phyloP scores from a whole-genome alignment of 2,113 vertebrate genomes.

The Gobiocypris rarus region DNA sequence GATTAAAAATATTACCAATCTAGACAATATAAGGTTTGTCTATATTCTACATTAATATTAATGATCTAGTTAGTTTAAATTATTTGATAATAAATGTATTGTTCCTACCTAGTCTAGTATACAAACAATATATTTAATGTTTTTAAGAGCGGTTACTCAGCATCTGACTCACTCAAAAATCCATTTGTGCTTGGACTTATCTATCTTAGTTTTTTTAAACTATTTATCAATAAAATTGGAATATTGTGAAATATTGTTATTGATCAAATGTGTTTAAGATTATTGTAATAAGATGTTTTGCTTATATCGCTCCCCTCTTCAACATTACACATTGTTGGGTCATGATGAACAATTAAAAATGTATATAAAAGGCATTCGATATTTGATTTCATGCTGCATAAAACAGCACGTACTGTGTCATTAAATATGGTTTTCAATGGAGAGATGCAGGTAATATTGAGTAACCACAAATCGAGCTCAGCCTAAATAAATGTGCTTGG shows the following conservation, averaged over 20 bases:
- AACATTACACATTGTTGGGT: not conserved
- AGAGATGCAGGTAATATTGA: not conserved
- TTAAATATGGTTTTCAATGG: not conserved
- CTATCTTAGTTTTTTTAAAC: too few relatives aligned
- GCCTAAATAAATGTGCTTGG: constrained; percentile 7
- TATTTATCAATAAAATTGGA: not conserved
- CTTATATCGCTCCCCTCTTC: not conserved
- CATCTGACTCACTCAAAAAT: too few relatives aligned
- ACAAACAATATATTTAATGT: too few relatives aligned
- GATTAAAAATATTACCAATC: too few relatives aligned
- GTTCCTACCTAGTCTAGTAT: too few relatives aligned
- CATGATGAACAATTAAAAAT: not conserved
- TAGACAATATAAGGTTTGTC: too few relatives aligned
- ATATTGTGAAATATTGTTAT: not conserved
- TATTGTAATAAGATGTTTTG: not conserved
- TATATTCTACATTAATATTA: too few relatives aligned
- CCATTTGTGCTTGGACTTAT: too few relatives aligned
- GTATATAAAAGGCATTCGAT: not conserved
- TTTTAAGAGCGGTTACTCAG: too few relatives aligned
- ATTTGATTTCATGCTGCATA: not conserved
- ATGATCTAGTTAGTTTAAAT: too few relatives aligned
- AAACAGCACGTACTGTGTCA: not conserved
- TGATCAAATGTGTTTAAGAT: not conserved
- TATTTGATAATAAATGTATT: too few relatives aligned
- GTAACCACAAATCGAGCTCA: not conserved